Evolutionary conservation across 2,888 invertebrate genomes (phyloP).

Genomic region (Deilephila porcellus): DNA sequence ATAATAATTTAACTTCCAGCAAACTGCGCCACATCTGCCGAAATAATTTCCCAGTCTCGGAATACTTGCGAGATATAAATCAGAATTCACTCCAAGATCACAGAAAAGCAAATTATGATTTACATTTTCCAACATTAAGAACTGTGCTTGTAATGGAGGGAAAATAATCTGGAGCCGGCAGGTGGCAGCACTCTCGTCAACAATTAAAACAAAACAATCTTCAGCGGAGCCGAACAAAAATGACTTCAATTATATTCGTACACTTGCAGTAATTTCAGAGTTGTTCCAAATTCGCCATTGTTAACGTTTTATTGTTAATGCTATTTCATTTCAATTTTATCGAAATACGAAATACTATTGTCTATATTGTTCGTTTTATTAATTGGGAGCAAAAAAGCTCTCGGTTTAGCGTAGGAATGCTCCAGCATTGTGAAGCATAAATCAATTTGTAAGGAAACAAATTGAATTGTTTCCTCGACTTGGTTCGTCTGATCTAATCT

Average conservation of each 20-base stretch:
- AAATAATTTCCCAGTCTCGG: too few species aligned
- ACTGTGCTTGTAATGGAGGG: conserved; percentile 9
- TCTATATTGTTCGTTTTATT: too few species aligned
- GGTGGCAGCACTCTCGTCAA: conserved; percentile 22
- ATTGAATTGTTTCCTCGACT: too few species aligned
- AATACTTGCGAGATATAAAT: background rate
- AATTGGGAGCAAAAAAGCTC: too few species aligned
- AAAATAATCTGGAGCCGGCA: conserved; percentile 26
- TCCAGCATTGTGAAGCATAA: too few species aligned
- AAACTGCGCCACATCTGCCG: too few species aligned
- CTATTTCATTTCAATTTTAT: conserved; percentile 3
- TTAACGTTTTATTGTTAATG: background rate
- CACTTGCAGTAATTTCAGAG: conserved; percentile 36
- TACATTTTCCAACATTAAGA: conserved; percentile 4
- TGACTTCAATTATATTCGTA: conserved; percentile 38
- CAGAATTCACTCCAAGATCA: background rate
- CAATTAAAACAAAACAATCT: conserved; percentile 43
- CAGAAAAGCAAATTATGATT: background rate
- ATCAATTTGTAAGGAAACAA: too few species aligned
- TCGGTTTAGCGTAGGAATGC: too few species aligned
- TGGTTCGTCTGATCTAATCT: too few species aligned
- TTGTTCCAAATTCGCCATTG: conserved; percentile 8
- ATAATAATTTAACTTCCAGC: too few species aligned
- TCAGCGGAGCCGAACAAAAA: conserved; percentile 37
- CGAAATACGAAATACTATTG: background rate